A percentile compares a stretch with the other conserved stretches of the same genome.
These are phyloP conservation scores for Tholera decimalis DNA, from an alignment of 2,888 invertebrate genomes.

Conservation along the genomic window DNA sequence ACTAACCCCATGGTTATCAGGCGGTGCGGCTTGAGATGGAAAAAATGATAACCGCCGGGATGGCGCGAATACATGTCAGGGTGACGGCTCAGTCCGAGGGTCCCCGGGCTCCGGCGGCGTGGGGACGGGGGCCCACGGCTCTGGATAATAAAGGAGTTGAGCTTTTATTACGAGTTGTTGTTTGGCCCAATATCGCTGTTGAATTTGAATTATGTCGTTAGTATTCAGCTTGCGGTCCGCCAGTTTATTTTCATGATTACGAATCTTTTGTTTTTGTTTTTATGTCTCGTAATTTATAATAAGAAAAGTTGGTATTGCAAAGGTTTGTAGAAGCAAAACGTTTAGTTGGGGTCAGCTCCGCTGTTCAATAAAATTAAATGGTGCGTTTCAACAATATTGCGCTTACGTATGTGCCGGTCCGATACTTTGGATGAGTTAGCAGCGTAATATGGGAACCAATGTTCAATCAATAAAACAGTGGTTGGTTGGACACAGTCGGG, in stretches of 20 bases:
- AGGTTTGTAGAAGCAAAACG: conserved; percentile 17
- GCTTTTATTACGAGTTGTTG: conserved; percentile 69
- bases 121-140: conserved; percentile 27
- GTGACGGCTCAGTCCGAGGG: conserved; percentile 58
- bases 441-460: conserved; percentile 74
- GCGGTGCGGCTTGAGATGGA: conserved; percentile 74
- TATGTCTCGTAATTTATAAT: conserved; percentile 51
- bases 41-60: conserved; percentile 83
- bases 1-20: conserved; percentile 80
- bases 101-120: conserved; percentile 24
- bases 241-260: conserved; percentile 66
- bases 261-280: conserved; percentile 60
- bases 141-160: conserved; percentile 68
- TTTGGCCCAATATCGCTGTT: conserved; percentile 64
- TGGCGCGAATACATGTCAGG: conserved; percentile 74
- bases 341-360: conserved; percentile 17
- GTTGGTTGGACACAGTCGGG: conserved; percentile 69
- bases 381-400: conserved; percentile 50
- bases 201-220: conserved; percentile 67
- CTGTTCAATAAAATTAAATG: conserved; percentile 41
- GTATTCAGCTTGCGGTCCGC: conserved; percentile 58
- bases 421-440: conserved; percentile 58
- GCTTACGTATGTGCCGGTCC: conserved; percentile 43
- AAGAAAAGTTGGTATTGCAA: conserved; percentile 35
- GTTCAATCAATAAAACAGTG: conserved; percentile 77